Conservation (phyloP, 2,113 vertebrate genomes). For the Isichthys henryi region DNA sequence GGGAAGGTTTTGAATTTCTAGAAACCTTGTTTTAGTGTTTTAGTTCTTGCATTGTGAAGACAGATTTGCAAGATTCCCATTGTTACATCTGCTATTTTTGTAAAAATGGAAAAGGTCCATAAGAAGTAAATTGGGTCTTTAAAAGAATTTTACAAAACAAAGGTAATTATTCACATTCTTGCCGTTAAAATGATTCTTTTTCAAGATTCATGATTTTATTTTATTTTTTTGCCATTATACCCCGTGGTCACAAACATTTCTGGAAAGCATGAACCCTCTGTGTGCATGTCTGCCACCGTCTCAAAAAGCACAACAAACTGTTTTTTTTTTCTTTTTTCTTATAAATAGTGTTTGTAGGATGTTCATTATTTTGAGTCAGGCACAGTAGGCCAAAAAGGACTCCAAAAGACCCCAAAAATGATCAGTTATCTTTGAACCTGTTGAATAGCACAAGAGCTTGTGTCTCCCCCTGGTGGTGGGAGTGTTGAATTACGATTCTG, state of each 20-base stretch:
- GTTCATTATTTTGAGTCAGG: not conserved
- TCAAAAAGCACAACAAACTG: not conserved
- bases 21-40: not conserved
- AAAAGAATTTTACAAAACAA: not conserved
- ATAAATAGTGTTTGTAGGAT: not conserved
- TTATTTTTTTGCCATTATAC: not conserved
- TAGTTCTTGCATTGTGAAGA: not conserved
- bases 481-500: constrained; percentile 52
- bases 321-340: not conserved
- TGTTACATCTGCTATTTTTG: not conserved
- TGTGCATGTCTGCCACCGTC: fast-evolving
- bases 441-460: constrained; percentile 26
- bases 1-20: not conserved
- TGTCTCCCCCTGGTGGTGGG: constrained; percentile 34
- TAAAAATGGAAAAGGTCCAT: not conserved
- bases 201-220: not conserved
- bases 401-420: not conserved
- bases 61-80: not conserved
- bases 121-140: not conserved
- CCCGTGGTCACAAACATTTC: not conserved
- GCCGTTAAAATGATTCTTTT: not conserved
- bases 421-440: constrained; percentile 21
- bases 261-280: not conserved
- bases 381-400: not conserved
- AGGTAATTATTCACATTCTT: not conserved